These are phyloP conservation scores for Synanthedon myopaeformis DNA, from an alignment of 2,888 invertebrate genomes.

Conservation along the genomic window DNA sequence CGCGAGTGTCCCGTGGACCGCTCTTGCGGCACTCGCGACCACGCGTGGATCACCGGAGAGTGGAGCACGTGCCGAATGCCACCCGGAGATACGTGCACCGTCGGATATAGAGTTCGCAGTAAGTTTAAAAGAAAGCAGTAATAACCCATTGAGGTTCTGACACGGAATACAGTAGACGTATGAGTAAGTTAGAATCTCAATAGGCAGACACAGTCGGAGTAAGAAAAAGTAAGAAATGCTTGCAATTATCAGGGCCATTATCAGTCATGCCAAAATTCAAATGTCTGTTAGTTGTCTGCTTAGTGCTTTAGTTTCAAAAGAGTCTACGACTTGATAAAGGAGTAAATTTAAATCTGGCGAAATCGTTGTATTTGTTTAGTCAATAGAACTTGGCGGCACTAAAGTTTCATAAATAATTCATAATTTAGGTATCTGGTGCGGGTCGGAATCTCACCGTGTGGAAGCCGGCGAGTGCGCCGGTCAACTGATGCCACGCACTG, in stretches of 20 bases:
- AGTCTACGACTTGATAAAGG: no score
- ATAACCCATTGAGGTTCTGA: no score
- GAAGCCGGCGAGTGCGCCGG: slow-evolving; percentile 56
- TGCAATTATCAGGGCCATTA: no score
- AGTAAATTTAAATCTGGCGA: no score
- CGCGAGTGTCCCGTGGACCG: slow-evolving; percentile 58
- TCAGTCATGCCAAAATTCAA: no score
- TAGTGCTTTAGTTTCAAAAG: no score
- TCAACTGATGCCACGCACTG: slow-evolving; percentile 43
- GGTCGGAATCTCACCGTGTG: slow-evolving; percentile 48
- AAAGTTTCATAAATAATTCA: not conserved
- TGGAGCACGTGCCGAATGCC: slow-evolving; percentile 68
- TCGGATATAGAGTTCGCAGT: slow-evolving; percentile 64
- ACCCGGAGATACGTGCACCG: slow-evolving; percentile 54
- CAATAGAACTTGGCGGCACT: no score
- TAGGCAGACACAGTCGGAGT: no score
- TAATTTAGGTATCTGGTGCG: slow-evolving; percentile 50
- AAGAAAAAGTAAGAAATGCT: no score
- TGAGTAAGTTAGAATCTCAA: no score
- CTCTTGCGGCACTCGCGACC: slow-evolving; percentile 36
- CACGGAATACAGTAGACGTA: no score
- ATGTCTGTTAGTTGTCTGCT: no score
- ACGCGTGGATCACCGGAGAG: slow-evolving; percentile 59
- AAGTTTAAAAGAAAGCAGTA: slow-evolving; percentile 3
- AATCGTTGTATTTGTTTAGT: not conserved